Evolutionary conservation across 2,113 vertebrate genomes (phyloP), one percentile per base, ranked within the genome.

Genomic region (Mystacornis crossleyi): DNA sequence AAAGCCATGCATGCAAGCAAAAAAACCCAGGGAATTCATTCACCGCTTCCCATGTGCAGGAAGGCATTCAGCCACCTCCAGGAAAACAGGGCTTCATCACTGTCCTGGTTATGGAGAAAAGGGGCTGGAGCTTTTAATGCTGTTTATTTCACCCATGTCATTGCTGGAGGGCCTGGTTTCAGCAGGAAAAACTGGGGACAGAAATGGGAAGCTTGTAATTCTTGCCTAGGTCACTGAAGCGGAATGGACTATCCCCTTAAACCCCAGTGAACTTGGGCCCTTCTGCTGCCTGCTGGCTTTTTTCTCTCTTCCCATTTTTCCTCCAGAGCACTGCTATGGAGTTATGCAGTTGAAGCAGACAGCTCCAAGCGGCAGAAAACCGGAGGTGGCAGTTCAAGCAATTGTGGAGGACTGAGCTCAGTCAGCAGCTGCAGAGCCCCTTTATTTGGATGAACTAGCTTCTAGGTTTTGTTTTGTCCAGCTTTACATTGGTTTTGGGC

Each of bases 321-420:
- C 8, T 42, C 13, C 31, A 12, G 53, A 31, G 31, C 25, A 8
- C 10, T 26, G 8, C 36, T 36, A 8, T 20, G 36, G 26, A 43
- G 31, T 18, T 58, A 31, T 0, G 0, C 15, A 65, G 23, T 65
- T 34, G 24, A 51, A 58, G 53, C 17, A 31, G 31, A 36, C 36
- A 58, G 36, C 25, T 50, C 14, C 0, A 0, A 25, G 36, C 20
- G 20, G 12, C 34, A 34, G 19, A 38, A 18, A 24, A 12, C 3
- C 48, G 25, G 10, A 57, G 7, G 34, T 11, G 8, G 5, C 6
- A 31, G 17, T 24, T 58, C 43, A 42, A 66, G 25, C 2, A 66
- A 34, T 31, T 45, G 38, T 3, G 5, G 34, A 42, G 51, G 24
- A 25, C 31, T 74, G 24, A 66, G 82, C 34, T 57, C 16, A 50